phyloP scores from a whole-genome alignment of 2,888 invertebrate genomes.

The Vandiemenella viatica region DNA sequence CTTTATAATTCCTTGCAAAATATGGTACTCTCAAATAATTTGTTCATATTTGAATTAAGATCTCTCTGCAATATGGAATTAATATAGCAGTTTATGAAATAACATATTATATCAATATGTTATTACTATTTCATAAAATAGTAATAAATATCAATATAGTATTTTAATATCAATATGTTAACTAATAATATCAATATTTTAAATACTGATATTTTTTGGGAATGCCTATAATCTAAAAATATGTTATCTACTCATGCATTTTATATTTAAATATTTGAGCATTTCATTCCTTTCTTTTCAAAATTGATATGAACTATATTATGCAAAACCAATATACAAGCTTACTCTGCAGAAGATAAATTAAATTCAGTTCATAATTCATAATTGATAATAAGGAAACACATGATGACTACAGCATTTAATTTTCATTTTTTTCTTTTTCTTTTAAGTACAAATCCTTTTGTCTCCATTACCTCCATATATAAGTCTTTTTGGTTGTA shows the following conservation, averaged over 20 bases:
- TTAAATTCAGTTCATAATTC: no score
- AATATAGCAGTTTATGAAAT: no score
- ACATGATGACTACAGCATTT: no score
- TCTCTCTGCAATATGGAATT: no score
- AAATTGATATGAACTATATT: slow-evolving; percentile 2
- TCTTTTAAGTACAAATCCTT: neutral
- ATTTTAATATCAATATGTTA: slow-evolving; percentile 1
- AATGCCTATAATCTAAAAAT: neutral
- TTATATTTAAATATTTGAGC: slow-evolving; percentile 5
- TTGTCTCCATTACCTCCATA: no score
- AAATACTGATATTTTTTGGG: neutral
- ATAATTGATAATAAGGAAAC: no score
- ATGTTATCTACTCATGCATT: slow-evolving; percentile 2
- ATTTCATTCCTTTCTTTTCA: slow-evolving; percentile 4
- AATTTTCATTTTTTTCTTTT: no score
- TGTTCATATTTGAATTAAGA: no score
- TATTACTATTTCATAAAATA: neutral
- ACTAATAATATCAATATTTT: slow-evolving; percentile 2
- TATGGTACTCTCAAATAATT: no score
- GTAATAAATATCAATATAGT: slow-evolving; percentile 2
- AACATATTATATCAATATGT: neutral
- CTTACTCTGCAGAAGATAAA: no score
- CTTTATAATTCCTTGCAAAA: no score
- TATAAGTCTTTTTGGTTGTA: no score
- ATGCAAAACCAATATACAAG: neutral